Evolutionary conservation across 2,113 vertebrate genomes (phyloP), one percentile per base, ranked within the genome.

Genomic region (Lethenteron camtschaticum): DNA sequence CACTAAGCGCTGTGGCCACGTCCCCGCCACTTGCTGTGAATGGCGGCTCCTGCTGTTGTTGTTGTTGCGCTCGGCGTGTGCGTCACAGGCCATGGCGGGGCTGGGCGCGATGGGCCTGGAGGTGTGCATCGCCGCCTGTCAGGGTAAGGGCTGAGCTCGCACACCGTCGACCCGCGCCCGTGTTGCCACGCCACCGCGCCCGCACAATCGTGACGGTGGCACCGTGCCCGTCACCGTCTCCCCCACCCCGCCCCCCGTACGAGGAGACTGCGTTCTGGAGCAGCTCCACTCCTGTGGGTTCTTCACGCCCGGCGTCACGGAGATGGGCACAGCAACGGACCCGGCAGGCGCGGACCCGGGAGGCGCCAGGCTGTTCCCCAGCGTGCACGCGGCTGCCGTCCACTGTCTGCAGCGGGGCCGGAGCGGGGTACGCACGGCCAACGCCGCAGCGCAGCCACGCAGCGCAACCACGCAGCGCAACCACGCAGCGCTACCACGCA

Each of bases 61-160:
- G 76, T 16, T 72, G 80, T 57, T 72, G 76, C 41, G 41, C 41
- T 41, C 41, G 41, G 41, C 41, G 41, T 41, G 41, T 41, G 41
- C 73, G 5, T 77, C 80, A 73, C 78, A 97, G 94, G 89, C 95
- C 79, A 80, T 78, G 71, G 84, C 58, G 11, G 88, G 95, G 77
- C 95, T 89, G 70, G 81, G 55, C 13, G 84, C 87, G 70, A 80
- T 88, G 58, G 87, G 90, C 73, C 79, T 92, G 55, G 79, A 89
- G 0, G 85, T 95, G 69, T 80, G 80, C 68, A 76, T 96, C 70
- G 85, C 89, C 10, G 78, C 83, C 73, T 94, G 90, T 74, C 89
- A 78, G 71, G 82, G 91, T 95, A 73, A 81, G 82, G 41, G 41
- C 41, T 41, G 41, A 5, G 41, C 41, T 41, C 41, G 41, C 41